Evolutionary conservation across 2,888 invertebrate species (phyloP).

Genomic region (Ditula angustiorana): DNA sequence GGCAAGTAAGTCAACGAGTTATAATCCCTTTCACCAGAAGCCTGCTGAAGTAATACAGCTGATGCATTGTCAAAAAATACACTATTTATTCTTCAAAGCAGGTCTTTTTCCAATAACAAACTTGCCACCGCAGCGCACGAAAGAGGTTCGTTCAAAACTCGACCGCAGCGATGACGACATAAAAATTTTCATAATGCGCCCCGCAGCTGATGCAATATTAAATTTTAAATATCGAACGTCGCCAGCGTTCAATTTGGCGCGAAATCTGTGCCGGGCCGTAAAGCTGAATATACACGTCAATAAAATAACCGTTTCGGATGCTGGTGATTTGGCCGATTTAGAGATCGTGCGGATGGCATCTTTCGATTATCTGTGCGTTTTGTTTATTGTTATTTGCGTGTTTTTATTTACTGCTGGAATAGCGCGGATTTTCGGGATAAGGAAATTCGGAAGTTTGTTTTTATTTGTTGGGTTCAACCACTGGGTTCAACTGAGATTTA

Average conservation of each 20-base stretch:
- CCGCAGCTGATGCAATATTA: constrained; percentile 79
- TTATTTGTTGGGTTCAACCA: background rate
- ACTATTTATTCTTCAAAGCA: background rate
- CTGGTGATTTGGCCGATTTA: constrained; percentile 44
- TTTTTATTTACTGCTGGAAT: constrained; percentile 18
- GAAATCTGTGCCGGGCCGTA: constrained; percentile 62
- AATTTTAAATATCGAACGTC: constrained; percentile 81
- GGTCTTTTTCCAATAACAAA: constrained; percentile 22
- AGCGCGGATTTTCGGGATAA: background rate
- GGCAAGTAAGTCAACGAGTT: too few relatives aligned
- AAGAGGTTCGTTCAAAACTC: constrained; percentile 44
- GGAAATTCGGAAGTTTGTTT: background rate
- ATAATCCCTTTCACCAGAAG: too few relatives aligned
- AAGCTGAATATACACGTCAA: constrained; percentile 55
- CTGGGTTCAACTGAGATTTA: background rate
- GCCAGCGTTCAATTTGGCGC: constrained; percentile 70
- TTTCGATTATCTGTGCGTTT: constrained; percentile 31
- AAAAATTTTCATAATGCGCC: constrained; percentile 74
- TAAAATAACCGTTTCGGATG: constrained; percentile 57
- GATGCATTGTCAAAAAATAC: background rate
- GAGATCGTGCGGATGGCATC: constrained; percentile 34
- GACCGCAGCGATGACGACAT: constrained; percentile 54
- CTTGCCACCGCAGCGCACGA: constrained; percentile 27
- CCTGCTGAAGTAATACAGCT: too few relatives aligned
- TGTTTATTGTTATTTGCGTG: constrained; percentile 37